Evolutionary conservation across 1,140 invertebrate genomes (phyloP).

Genomic region (Hesperophylax magnus): DNA sequence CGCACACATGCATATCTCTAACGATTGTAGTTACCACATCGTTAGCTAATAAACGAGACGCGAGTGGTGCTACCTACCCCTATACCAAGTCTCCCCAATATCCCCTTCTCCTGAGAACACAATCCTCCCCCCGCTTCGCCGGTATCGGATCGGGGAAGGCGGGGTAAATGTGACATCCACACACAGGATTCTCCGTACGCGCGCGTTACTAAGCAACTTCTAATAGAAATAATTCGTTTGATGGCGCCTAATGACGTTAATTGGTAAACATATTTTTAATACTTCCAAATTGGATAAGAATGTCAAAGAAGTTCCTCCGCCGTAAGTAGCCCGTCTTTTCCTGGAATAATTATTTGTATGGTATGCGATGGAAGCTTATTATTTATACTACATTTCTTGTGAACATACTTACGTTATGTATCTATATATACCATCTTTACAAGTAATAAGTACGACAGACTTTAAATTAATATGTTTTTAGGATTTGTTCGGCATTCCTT

Average conservation of each 20-base stretch:
- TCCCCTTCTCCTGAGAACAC: constrained; percentile 5
- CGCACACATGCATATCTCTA: constrained; percentile 42
- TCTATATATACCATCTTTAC: too few relatives aligned
- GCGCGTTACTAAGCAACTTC: constrained; percentile 46
- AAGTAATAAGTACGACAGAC: too few relatives aligned
- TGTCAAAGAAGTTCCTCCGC: constrained; percentile 14
- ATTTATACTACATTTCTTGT: too few relatives aligned
- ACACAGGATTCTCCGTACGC: constrained; percentile 4
- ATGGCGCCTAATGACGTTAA: constrained; percentile 55
- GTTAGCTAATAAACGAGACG: constrained; percentile 58
- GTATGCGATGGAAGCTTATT: too few relatives aligned
- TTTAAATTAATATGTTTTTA: too few relatives aligned
- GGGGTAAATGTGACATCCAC: constrained; percentile 24
- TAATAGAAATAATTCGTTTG: constrained; percentile 37
- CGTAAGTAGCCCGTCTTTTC: background rate
- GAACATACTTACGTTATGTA: too few relatives aligned
- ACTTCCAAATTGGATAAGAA: constrained; percentile 35
- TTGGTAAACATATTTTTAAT: constrained; percentile 52
- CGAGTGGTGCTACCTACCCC: constrained; percentile 30
- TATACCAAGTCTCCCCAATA: constrained; percentile 8
- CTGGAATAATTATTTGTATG: too few relatives aligned
- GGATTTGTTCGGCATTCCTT: too few relatives aligned
- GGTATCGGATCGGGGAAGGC: constrained; percentile 20
- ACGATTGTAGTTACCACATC: constrained; percentile 58
- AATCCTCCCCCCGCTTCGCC: background rate